phyloP scores from a whole-genome alignment of 1,140 invertebrate species.

The Neodiprion lecontei region DNA sequence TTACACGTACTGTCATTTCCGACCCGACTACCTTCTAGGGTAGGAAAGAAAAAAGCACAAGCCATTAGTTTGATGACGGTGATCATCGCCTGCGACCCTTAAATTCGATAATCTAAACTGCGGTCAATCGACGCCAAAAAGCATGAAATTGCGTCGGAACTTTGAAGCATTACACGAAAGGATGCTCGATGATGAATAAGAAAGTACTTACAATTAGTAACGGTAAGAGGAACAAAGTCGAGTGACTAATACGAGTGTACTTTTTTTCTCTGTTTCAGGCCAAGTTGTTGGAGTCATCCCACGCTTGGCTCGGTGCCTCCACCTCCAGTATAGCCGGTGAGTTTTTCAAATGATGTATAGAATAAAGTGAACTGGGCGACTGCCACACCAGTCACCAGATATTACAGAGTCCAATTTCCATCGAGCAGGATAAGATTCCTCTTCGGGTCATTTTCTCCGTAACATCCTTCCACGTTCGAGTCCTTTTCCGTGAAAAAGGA shows the following conservation, averaged over 20 bases:
- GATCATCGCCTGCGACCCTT: too few species aligned
- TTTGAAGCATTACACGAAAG: too few species aligned
- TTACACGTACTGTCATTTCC: too few species aligned
- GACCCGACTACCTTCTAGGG: too few species aligned
- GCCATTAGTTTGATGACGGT: too few species aligned
- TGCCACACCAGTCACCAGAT: conserved; percentile 21
- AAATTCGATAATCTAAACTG: too few species aligned
- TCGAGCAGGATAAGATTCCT: conserved; percentile 22
- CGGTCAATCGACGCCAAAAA: too few species aligned
- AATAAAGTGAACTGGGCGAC: conserved; percentile 31
- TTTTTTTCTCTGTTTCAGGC: conserved; percentile 75
- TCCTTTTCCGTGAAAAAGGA: too few species aligned
- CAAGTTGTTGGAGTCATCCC: conserved; percentile 87
- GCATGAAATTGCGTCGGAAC: too few species aligned
- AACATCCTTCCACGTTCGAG: not conserved
- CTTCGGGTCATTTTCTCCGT: not conserved
- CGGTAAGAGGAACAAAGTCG: not conserved
- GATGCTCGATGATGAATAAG: not conserved
- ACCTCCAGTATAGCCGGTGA: conserved; percentile 88
- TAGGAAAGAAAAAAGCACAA: too few species aligned
- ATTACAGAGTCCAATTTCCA: conserved; percentile 14
- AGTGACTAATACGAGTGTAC: conserved; percentile 12
- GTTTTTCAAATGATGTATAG: conserved; percentile 51
- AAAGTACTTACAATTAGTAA: not conserved
- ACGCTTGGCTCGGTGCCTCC: conserved; percentile 86